Evolutionary conservation across 2,113 vertebrate species (phyloP).

Genomic region (Grallaria varia): DNA sequence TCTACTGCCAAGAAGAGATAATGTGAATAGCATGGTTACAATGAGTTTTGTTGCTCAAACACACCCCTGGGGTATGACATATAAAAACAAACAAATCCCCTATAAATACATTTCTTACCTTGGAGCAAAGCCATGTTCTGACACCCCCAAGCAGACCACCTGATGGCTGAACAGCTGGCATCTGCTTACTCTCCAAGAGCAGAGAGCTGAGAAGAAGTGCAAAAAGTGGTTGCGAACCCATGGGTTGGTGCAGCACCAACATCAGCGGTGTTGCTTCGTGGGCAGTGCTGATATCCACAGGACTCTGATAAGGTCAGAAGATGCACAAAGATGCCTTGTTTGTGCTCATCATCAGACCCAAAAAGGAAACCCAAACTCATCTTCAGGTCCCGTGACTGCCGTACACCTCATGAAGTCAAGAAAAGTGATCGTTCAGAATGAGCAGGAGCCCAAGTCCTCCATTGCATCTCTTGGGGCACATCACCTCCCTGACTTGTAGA

Average conservation of each 20-base stretch:
- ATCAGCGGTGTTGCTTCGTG: background rate
- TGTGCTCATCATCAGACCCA: background rate
- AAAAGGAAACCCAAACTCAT: background rate
- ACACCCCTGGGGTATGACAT: background rate
- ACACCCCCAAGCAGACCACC: background rate
- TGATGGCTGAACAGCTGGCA: background rate
- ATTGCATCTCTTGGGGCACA: background rate
- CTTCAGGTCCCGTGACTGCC: background rate
- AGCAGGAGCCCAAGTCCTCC: background rate
- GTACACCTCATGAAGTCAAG: background rate
- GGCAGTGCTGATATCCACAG: background rate
- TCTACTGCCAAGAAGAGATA: conserved; percentile 5
- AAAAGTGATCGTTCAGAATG: background rate
- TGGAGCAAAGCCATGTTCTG: background rate
- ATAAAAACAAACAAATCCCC: background rate
- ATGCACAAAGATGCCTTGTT: background rate
- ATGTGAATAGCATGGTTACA: background rate
- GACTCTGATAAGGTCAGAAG: background rate
- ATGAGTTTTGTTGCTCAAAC: background rate
- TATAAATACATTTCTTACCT: background rate
- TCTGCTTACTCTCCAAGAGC: background rate
- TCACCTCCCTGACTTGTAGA: background rate
- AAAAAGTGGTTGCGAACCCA: background rate
- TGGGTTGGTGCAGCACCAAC: background rate
- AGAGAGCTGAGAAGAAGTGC: background rate